These are phyloP conservation scores for Cryptotis parvus DNA, from an alignment of 2,113 vertebrate species.

Conservation along the genomic window DNA sequence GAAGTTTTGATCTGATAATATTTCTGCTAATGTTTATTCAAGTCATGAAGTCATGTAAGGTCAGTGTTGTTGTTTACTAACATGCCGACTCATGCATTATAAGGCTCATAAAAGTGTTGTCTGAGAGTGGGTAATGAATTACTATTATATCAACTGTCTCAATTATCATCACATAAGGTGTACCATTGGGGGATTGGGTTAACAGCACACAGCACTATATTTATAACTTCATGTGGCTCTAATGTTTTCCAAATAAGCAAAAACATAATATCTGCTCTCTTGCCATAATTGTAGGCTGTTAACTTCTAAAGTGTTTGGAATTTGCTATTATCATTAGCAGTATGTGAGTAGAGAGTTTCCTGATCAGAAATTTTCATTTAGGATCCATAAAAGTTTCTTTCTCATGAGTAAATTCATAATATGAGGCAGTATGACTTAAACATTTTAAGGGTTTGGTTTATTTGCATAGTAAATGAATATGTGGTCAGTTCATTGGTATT, in stretches of 20 bases:
- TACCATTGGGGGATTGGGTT: not conserved
- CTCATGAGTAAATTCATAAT: not conserved
- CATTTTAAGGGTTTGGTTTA: not conserved
- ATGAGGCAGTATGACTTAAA: not conserved
- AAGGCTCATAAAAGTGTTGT: not conserved
- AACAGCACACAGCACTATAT: not conserved
- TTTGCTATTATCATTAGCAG: not conserved
- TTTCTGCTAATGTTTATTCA: not conserved
- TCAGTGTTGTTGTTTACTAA: not conserved
- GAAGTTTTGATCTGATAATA: not conserved
- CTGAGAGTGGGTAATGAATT: not conserved
- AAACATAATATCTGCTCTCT: not conserved
- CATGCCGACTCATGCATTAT: not conserved
- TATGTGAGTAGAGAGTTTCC: not conserved
- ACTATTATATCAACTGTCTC: not conserved
- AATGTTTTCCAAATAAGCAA: not conserved
- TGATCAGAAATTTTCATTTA: not conserved
- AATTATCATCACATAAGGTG: not conserved
- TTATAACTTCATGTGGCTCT: not conserved
- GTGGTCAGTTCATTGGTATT: not conserved
- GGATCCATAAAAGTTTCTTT: not conserved
- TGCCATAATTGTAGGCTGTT: not conserved
- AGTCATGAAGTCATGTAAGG: not conserved
- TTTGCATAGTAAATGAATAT: not conserved
- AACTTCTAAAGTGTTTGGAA: not conserved